These are phyloP conservation scores for Pteruthius melanotis DNA, from an alignment of 2,113 vertebrate species.

Conservation along the genomic window DNA sequence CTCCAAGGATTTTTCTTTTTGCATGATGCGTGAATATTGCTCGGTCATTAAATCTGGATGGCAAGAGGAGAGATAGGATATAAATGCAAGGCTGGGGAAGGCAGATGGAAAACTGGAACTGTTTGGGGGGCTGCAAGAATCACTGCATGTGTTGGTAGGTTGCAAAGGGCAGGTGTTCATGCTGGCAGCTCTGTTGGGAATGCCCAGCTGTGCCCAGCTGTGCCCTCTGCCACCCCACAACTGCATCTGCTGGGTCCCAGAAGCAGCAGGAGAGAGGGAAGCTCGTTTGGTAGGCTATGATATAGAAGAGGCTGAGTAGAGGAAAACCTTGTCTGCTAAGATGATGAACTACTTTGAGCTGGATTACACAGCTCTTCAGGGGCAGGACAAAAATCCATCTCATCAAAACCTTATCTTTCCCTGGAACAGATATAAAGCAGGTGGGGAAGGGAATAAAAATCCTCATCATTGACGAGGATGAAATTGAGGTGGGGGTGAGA, in stretches of 20 bases:
- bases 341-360: background rate
- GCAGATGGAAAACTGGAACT: background rate
- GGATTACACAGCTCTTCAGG: background rate
- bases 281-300: background rate
- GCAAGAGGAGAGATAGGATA: background rate
- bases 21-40: background rate
- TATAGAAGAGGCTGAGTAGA: background rate
- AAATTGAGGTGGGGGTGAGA: background rate
- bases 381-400: background rate
- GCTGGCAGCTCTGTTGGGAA: background rate
- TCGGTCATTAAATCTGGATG: background rate
- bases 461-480: background rate
- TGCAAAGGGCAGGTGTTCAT: accelerated
- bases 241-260: background rate
- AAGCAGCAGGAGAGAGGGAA: background rate
- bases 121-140: background rate
- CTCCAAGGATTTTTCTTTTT: background rate
- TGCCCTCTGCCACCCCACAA: background rate
- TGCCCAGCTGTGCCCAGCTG: background rate
- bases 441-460: background rate
- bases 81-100: background rate
- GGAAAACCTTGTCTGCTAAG: background rate
- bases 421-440: background rate
- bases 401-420: background rate
- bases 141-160: accelerated